Evolutionary conservation across 2,888 invertebrate genomes (phyloP).

Genomic region (Opisthograptis luteolata): DNA sequence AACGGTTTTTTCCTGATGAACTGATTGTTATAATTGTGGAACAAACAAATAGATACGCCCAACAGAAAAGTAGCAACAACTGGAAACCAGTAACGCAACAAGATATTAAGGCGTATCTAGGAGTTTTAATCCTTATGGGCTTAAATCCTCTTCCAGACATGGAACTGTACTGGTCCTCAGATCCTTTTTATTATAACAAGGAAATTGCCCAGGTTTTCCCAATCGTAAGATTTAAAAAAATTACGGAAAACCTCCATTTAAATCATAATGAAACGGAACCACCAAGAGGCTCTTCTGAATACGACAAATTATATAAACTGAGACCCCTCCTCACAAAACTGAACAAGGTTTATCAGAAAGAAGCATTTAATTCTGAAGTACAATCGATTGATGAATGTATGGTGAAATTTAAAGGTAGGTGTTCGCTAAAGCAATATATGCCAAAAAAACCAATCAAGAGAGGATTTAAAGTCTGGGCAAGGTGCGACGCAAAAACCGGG

Average conservation of each 20-base stretch:
- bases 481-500: constrained; percentile 37
- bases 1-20: constrained; percentile 11
- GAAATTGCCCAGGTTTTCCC: constrained; percentile 43
- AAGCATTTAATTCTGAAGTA: constrained; percentile 29
- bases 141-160: constrained; percentile 44
- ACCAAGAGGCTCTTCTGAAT: constrained; percentile 34
- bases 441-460: constrained; percentile 39
- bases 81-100: constrained; percentile 38
- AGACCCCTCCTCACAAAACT: constrained; percentile 36
- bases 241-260: constrained; percentile 40
- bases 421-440: constrained; percentile 41
- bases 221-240: constrained; percentile 44
- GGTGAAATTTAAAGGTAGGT: constrained; percentile 45
- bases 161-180: constrained; percentile 44
- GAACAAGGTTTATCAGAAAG: constrained; percentile 34
- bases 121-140: constrained; percentile 48
- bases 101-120: constrained; percentile 44
- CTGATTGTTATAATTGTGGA: constrained; percentile 16
- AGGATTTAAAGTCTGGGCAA: constrained; percentile 40
- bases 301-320: constrained; percentile 42
- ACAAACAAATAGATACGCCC: constrained; percentile 43
- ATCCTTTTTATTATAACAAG: constrained; percentile 43
- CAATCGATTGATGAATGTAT: constrained; percentile 43
- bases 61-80: constrained; percentile 38
- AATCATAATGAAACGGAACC: constrained; percentile 39